A percentile compares a stretch with the other conserved stretches of the same genome.
These are phyloP conservation scores for Arbacia lixula DNA, from an alignment of 53 echinoderm and acorn worm genomes.

Conservation along the genomic window DNA sequence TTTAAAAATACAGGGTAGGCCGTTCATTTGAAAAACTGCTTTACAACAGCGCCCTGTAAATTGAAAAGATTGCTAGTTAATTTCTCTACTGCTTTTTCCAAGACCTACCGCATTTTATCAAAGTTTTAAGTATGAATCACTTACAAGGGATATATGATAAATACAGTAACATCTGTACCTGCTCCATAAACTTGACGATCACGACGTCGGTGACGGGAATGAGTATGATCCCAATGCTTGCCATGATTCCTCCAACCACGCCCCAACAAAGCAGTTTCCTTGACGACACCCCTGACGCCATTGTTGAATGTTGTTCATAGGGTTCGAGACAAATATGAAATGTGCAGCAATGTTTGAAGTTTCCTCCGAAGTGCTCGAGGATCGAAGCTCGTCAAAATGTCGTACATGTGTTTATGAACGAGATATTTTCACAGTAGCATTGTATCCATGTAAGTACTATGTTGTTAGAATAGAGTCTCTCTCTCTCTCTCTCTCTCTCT, in stretches of 20 bases:
- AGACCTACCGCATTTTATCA: too few relatives aligned
- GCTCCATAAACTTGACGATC: constrained; percentile 19
- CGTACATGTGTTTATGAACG: neutral
- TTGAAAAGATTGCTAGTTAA: too few relatives aligned
- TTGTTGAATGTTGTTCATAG: neutral
- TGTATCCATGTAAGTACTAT: neutral
- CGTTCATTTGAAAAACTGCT: too few relatives aligned
- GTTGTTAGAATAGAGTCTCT: neutral
- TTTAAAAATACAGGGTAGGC: too few relatives aligned
- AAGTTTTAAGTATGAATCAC: too few relatives aligned
- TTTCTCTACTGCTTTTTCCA: too few relatives aligned
- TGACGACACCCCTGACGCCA: neutral
- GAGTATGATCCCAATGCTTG: constrained; percentile 10
- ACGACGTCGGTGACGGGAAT: constrained; percentile 32
- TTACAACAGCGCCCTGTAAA: too few relatives aligned
- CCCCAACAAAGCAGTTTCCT: constrained; percentile 24
- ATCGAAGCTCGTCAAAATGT: neutral
- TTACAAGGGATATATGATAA: too few relatives aligned
- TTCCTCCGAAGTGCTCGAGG: neutral
- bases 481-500: neutral
- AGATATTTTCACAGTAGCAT: neutral
- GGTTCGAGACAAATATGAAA: neutral
- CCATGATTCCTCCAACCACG: constrained; percentile 38
- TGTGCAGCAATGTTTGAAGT: neutral
- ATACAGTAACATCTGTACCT: constrained; percentile 29